Evolutionary conservation across 2,113 vertebrate genomes (phyloP).

Genomic region (Vulpes lagopus): DNA sequence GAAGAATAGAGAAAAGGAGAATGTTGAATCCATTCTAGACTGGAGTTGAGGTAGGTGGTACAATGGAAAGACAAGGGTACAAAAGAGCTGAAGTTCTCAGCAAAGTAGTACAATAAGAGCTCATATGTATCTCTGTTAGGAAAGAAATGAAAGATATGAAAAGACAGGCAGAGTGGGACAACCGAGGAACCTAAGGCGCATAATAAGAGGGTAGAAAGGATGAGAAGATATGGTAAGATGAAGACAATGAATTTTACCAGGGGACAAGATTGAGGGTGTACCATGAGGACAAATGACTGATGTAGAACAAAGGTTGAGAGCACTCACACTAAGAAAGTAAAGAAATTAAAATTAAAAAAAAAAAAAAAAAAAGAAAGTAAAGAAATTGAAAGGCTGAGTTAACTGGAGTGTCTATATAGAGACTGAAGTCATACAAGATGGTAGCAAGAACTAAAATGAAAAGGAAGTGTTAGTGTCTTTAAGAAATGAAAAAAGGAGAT

Average conservation of each 20-base stretch:
- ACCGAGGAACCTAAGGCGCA: not conserved
- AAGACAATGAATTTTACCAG: not conserved
- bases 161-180: not conserved
- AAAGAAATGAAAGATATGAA: slow-evolving; percentile 42
- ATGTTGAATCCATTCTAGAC: not conserved
- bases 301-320: not conserved
- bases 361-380: not conserved
- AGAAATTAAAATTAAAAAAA: not conserved
- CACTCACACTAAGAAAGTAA: not conserved
- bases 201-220: not conserved
- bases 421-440: not conserved
- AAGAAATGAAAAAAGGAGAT: not conserved
- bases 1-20: slow-evolving; percentile 17
- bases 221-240: not conserved
- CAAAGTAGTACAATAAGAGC: not conserved
- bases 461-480: not conserved
- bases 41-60: not conserved
- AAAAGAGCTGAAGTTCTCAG: not conserved
- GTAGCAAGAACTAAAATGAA: not conserved
- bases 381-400: not conserved
- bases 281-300: not conserved
- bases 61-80: not conserved
- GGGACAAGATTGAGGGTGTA: not conserved
- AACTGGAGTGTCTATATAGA: not conserved
- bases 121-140: not conserved